Evolutionary conservation across 2,797 vertebrate species (phyloP), one percentile per base, ranked within the genome.

Genomic region (Urocyon cinereoargenteus): DNA sequence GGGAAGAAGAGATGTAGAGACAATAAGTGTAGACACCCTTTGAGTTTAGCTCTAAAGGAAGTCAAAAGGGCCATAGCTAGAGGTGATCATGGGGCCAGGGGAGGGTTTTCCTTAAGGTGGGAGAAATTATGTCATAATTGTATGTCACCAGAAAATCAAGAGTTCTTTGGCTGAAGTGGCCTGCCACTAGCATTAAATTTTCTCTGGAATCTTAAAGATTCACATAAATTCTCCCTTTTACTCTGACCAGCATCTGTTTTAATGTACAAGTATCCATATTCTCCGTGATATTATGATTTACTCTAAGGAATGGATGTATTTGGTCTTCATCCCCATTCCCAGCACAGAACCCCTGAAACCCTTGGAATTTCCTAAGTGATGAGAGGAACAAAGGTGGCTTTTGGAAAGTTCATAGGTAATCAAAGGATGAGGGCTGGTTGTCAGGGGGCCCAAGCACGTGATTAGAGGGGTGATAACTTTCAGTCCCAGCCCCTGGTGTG

Each of bases 211-310:
- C 40, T 92, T 62, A 26, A 94, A 83, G 36, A 73, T 87, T 75
- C 55, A 66, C 1, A 8, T 57, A 31, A 49, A 53, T 19, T 75
- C 83, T 90, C 22, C 64, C 16, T 85, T 97, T 87, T 90, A 62
- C 83, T 70, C 40, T 96, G 55, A 96, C 81, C 28, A 59, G 64
- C 55, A 83, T 83, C 34, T 53, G 18, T 66, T 89, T 93, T 86
- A 70, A 70, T 92, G 92, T 57, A 36, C 7, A 86, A 86, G 10
- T 79, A n/a, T 24, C 73, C 64, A 3, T 51, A 59, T 36, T 61
- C 2, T 24, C 28, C 18, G 13, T 11, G 8, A 31, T 57, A 59
- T 19, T 75, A 57, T 61, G 70, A 88, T 73, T 57, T 36, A 14
- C 26, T 40, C 5, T 26, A 64, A 72, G 49, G 53, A n/a, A 19